Evolutionary conservation across 2,797 vertebrate genomes (phyloP).

Genomic region (Gymnoscopelus braueri): DNA sequence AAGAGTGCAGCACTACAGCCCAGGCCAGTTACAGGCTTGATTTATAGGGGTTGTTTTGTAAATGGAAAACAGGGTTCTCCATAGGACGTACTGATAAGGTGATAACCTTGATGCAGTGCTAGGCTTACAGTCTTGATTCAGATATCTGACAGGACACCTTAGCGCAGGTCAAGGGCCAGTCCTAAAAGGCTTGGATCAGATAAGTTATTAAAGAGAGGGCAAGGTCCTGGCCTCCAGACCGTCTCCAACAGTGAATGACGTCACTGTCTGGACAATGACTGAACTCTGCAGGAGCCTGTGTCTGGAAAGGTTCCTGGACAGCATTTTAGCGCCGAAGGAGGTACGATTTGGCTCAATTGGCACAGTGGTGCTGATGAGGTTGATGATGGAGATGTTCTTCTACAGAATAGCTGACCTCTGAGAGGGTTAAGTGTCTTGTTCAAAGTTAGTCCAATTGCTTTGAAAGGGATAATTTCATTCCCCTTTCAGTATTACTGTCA

Average conservation of each 20-base stretch:
- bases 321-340: conserved; percentile 50
- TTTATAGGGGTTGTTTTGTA: conserved; percentile 2
- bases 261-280: conserved; percentile 73
- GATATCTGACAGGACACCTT: conserved; percentile 51
- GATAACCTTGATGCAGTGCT: conserved; percentile 1
- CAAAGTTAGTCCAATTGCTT: too few relatives aligned
- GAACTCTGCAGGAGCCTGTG: conserved; percentile 75
- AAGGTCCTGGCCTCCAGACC: conserved; percentile 39
- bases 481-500: too few relatives aligned
- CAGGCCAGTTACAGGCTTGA: background rate
- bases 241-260: conserved; percentile 60
- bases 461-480: too few relatives aligned
- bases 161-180: conserved; percentile 29
- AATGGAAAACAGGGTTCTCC: conserved; percentile 5
- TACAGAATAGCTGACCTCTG: too few relatives aligned
- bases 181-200: conserved; percentile 48
- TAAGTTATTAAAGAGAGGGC: conserved; percentile 61
- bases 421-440: too few relatives aligned
- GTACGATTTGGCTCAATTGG: conserved; percentile 49
- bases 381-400: background rate
- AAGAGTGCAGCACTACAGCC: background rate
- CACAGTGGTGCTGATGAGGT: conserved; percentile 44
- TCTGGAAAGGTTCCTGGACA: conserved; percentile 66
- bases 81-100: background rate
- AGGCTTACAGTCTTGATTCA: conserved; percentile 58